Percentiles rank a stretch among this genome's conserved stretches.
Evolutionary conservation across 2,797 vertebrate genomes (phyloP).

Genomic region (Tokudaia muenninki): DNA sequence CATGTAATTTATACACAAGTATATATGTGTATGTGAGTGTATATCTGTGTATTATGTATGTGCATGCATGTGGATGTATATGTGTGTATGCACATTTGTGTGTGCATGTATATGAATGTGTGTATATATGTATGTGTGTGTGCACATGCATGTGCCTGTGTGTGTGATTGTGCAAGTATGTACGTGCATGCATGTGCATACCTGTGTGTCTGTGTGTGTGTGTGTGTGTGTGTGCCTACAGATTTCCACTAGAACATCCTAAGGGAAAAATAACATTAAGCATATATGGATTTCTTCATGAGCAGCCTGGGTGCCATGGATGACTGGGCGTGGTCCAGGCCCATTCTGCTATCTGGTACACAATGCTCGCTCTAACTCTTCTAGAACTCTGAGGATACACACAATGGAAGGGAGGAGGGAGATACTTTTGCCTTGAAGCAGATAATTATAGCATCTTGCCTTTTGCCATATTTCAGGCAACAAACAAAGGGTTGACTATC

Average conservation of each 20-base stretch:
- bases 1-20: background rate
- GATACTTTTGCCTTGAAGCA: background rate
- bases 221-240: background rate
- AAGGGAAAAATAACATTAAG: constrained; percentile 3
- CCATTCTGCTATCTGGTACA: background rate
- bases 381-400: background rate
- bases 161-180: background rate
- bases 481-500: background rate
- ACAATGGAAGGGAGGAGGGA: background rate
- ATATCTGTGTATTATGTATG: background rate
- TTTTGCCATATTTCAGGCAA: background rate
- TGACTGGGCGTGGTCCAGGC: background rate
- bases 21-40: background rate
- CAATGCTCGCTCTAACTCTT: background rate
- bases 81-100: background rate
- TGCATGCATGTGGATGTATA: background rate
- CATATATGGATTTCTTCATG: background rate
- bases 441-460: background rate
- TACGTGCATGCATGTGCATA: background rate
- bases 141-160: too few relatives aligned
- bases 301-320: background rate
- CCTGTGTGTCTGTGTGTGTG: background rate
- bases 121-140: background rate
- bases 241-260: background rate
- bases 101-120: rapidly evolving